Conservation (phyloP, 2,113 vertebrate species). For the Willisornis vidua region DNA sequence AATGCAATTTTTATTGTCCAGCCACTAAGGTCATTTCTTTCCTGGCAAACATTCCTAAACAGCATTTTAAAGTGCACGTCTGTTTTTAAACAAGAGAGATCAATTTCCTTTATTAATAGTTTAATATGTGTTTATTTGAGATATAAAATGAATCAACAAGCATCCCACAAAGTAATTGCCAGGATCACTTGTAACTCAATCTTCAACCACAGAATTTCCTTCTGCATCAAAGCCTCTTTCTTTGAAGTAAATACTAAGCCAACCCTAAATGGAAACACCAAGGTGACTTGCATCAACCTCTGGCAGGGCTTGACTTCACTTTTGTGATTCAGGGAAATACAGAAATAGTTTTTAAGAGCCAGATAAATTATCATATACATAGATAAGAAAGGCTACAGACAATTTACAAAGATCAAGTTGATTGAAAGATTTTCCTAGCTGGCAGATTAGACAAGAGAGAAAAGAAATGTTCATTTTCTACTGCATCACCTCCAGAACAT, state of each 20-base stretch:
- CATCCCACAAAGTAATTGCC: neutral
- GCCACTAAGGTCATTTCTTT: conserved; percentile 56
- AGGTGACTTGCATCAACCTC: neutral
- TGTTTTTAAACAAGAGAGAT: conserved; percentile 39
- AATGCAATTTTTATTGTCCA: conserved; percentile 70
- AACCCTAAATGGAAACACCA: neutral
- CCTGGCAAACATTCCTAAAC: neutral
- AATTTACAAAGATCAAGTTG: neutral
- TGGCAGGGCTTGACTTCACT: neutral
- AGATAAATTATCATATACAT: neutral
- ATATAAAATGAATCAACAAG: neutral
- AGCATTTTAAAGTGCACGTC: conserved; percentile 24
- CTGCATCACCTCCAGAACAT: neutral
- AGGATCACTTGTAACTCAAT: neutral
- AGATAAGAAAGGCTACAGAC: neutral
- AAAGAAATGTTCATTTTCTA: neutral
- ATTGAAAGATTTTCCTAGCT: neutral
- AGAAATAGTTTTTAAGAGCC: neutral
- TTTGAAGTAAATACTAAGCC: neutral
- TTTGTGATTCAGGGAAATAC: neutral
- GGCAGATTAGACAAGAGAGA: neutral
- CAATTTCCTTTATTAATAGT: conserved; percentile 51
- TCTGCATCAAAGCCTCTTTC: neutral
- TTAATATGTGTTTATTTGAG: conserved; percentile 50
- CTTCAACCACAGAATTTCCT: neutral